A percentile compares a stretch with the other conserved stretches of the same genome.
phyloP scores from a whole-genome alignment of 2,113 vertebrate species.

The Petrocephalus zakoni region DNA sequence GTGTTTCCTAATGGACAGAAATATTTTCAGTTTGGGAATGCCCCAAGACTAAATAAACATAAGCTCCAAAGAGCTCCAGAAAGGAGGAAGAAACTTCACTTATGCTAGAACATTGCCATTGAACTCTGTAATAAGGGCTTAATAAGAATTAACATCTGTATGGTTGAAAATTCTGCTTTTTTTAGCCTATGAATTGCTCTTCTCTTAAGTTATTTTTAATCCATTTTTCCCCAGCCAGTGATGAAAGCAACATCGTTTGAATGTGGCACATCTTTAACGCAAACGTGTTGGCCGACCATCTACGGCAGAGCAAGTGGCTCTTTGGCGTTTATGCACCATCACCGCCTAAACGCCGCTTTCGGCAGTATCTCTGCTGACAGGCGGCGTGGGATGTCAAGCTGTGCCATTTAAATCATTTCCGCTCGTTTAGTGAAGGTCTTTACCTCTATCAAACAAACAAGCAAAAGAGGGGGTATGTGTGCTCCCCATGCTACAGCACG shows the following conservation, averaged over 20 bases:
- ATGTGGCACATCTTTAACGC: neutral
- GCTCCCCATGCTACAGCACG: neutral
- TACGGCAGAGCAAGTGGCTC: neutral
- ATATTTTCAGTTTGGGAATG: neutral
- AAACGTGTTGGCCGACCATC: neutral
- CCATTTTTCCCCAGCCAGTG: neutral
- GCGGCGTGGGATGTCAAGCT: neutral
- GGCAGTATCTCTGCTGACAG: neutral
- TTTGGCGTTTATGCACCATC: neutral
- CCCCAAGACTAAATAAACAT: neutral
- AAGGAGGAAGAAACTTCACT: neutral
- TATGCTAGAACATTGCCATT: neutral
- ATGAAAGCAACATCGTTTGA: neutral
- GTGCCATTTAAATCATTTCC: neutral
- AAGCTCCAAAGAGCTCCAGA: neutral
- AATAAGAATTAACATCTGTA: conserved; percentile 1
- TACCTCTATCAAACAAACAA: neutral
- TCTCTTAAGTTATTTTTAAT: conserved; percentile 2
- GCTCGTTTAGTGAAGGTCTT: neutral
- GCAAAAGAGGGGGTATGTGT: neutral
- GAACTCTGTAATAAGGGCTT: neutral
- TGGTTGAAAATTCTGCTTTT: neutral
- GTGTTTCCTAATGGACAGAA: neutral
- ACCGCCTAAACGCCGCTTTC: neutral
- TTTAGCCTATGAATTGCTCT: neutral